Evolutionary conservation across 2,797 vertebrate species (phyloP).

Genomic region (Onychomys torridus): DNA sequence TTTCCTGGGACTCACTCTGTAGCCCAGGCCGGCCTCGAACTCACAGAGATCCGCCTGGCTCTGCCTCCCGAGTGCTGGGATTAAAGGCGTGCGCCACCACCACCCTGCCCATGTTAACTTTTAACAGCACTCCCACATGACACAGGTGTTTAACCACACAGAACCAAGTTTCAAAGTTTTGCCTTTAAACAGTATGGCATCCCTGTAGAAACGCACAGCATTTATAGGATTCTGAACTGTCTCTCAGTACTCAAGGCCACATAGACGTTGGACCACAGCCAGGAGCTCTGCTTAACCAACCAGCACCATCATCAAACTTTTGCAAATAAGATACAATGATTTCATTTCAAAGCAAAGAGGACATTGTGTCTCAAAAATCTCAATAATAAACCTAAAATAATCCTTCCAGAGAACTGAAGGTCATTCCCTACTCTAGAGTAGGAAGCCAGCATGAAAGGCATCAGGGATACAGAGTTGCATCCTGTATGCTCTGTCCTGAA

Average conservation of each 20-base stretch:
- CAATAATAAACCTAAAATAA: not conserved
- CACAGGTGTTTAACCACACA: not conserved
- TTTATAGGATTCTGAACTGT: not conserved
- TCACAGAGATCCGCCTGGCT: too few relatives aligned
- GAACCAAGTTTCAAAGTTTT: not conserved
- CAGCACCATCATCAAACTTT: not conserved
- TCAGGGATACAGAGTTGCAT: fast-evolving
- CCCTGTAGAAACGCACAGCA: not conserved
- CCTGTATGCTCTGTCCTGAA: not conserved
- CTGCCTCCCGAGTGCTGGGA: too few relatives aligned
- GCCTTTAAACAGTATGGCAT: not conserved
- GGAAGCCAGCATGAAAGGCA: not conserved
- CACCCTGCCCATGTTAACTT: not conserved
- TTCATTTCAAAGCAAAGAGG: not conserved
- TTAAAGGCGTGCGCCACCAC: too few relatives aligned
- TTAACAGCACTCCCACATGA: not conserved
- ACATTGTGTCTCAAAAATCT: not conserved
- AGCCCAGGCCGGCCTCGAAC: too few relatives aligned
- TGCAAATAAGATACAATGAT: not conserved
- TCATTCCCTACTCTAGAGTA: not conserved
- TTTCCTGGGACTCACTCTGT: too few relatives aligned
- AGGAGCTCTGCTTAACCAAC: not conserved
- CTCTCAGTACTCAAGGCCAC: not conserved
- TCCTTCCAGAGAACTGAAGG: not conserved
- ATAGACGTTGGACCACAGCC: not conserved